Conservation (phyloP, 1,140 invertebrate species). For the Hylaeus anthracinus region DNA sequence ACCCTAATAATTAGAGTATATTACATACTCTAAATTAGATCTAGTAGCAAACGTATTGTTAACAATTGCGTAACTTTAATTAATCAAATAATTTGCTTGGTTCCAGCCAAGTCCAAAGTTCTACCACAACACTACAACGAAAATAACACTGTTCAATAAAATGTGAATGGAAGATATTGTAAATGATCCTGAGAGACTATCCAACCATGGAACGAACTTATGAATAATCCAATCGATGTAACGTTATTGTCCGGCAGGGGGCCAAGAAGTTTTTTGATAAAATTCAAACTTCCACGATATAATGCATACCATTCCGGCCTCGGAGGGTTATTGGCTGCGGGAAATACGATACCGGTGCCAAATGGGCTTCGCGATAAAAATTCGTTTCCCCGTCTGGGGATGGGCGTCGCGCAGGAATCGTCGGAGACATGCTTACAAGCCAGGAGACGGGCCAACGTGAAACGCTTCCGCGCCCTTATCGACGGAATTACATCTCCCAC, state of each 20-base stretch:
- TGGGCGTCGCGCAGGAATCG: slow-evolving; percentile 14
- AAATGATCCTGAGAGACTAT: neutral
- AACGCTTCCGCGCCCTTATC: slow-evolving; percentile 18
- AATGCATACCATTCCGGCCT: slow-evolving; percentile 28
- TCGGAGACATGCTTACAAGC: slow-evolving; percentile 6
- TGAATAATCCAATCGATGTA: slow-evolving; percentile 14
- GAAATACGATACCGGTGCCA: slow-evolving; percentile 44
- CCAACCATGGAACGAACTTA: neutral
- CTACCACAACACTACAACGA: too few species aligned
- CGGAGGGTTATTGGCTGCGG: slow-evolving; percentile 38
- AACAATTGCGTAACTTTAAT: too few species aligned
- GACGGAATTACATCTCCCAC: slow-evolving; percentile 11
- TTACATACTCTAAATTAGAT: too few species aligned
- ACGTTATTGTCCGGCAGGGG: slow-evolving; percentile 29
- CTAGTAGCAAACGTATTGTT: too few species aligned
- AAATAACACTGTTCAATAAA: neutral
- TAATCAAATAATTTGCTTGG: too few species aligned
- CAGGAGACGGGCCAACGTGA: neutral
- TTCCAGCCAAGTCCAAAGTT: too few species aligned
- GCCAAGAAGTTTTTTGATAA: slow-evolving; percentile 48
- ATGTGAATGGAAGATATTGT: neutral
- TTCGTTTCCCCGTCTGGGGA: slow-evolving; percentile 26
- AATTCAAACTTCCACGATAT: slow-evolving; percentile 36
- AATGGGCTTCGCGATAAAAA: slow-evolving; percentile 47
- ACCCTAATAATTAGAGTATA: too few species aligned